Percentiles rank a stretch among this genome's conserved stretches.
Conservation (phyloP, 1,140 invertebrate genomes). For the Drosophila serrata region DNA sequence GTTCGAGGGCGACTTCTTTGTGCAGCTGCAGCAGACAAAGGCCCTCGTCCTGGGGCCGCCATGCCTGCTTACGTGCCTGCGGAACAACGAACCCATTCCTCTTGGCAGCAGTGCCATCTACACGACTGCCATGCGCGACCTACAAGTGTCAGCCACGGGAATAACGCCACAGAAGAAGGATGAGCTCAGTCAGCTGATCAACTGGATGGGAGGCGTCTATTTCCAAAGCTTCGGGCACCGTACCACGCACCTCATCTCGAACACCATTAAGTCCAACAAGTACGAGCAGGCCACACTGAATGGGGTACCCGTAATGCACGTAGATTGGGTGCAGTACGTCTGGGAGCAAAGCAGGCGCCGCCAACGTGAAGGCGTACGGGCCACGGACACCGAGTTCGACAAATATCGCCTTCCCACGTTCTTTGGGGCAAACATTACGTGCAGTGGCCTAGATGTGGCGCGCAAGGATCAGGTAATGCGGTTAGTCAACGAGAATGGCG, state of each 20-base stretch:
- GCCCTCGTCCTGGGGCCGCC: conserved; percentile 92
- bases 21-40: conserved; percentile 88
- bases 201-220: conserved; percentile 94
- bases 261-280: conserved; percentile 90
- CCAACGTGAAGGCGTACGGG: conserved; percentile 87
- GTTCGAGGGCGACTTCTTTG: conserved; percentile 90
- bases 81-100: conserved; percentile 90
- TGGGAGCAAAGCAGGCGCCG: conserved; percentile 89
- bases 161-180: conserved; percentile 88
- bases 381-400: conserved; percentile 88
- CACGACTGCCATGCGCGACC: conserved; percentile 92
- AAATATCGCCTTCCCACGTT: conserved; percentile 92
- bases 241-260: conserved; percentile 94
- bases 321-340: conserved; percentile 92
- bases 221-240: conserved; percentile 89
- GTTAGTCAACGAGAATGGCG: conserved; percentile 91
- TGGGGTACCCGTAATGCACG: conserved; percentile 91
- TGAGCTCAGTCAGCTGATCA: conserved; percentile 89
- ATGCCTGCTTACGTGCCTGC: conserved; percentile 91
- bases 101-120: conserved; percentile 91
- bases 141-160: conserved; percentile 91
- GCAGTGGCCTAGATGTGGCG: conserved; percentile 89
- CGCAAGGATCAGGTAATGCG: conserved; percentile 90
- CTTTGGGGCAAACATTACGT: conserved; percentile 91
- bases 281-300: conserved; percentile 91